Conservation (phyloP, 2,888 invertebrate species). For the Tiphia femorata region DNA sequence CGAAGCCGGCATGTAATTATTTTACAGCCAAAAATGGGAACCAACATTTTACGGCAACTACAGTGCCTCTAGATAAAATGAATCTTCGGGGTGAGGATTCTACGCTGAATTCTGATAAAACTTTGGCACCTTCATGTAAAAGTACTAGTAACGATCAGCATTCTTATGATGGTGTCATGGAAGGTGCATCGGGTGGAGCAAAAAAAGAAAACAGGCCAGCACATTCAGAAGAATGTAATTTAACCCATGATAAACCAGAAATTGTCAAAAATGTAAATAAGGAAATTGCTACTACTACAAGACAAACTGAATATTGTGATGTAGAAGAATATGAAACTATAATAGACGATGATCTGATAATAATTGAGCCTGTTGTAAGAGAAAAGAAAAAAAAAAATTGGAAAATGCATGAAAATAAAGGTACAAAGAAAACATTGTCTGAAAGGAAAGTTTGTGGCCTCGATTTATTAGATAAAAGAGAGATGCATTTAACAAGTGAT, state of each 20-base stretch:
- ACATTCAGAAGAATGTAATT: conserved; percentile 33
- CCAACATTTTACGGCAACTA: not conserved
- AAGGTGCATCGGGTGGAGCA: conserved; percentile 31
- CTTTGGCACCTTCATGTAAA: conserved; percentile 7
- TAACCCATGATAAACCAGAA: not conserved
- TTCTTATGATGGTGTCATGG: conserved; percentile 5
- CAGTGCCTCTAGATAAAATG: too few species aligned
- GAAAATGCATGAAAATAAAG: conserved; percentile 24
- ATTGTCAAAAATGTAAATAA: conserved; percentile 9
- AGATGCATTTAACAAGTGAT: not conserved
- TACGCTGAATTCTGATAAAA: conserved; percentile 23
- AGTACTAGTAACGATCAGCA: conserved; percentile 18
- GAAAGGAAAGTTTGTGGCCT: not conserved
- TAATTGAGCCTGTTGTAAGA: not conserved
- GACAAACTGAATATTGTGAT: not conserved
- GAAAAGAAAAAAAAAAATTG: conserved; percentile 25
- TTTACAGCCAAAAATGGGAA: conserved; percentile 21
- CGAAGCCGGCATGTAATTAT: conserved; percentile 53
- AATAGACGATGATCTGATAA: not conserved
- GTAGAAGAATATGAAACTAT: not conserved
- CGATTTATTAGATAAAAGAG: not conserved
- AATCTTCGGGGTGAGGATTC: conserved; percentile 11
- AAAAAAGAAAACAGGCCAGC: conserved; percentile 43
- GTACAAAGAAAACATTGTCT: conserved; percentile 1
- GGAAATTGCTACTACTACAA: conserved; percentile 3